These are phyloP conservation scores for Lampris incognitus DNA, from an alignment of 2,113 vertebrate genomes.

Conservation along the genomic window DNA sequence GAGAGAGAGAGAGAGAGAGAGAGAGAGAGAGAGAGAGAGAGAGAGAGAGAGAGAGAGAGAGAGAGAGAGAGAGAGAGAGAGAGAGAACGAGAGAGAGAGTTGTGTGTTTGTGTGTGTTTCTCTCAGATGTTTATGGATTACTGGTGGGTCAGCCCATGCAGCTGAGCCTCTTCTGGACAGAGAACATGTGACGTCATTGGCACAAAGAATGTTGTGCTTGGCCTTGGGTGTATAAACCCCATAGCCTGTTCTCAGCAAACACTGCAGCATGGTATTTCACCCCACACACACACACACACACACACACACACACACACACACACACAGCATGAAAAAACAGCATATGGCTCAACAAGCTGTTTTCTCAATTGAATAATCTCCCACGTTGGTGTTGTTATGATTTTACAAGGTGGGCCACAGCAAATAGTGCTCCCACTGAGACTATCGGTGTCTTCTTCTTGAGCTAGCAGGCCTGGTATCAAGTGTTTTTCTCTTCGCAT, in stretches of 20 bases:
- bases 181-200: slow-evolving; percentile 27
- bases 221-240: slow-evolving; percentile 36
- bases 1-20: no score
- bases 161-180: slow-evolving; percentile 45
- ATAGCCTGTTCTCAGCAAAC: background rate
- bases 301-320: slow-evolving; percentile 8
- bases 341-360: slow-evolving; percentile 12
- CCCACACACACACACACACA: slow-evolving; percentile 23
- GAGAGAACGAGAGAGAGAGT: background rate
- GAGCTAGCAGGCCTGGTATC: slow-evolving; percentile 29
- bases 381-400: slow-evolving; percentile 20
- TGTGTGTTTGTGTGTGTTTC: slow-evolving; percentile 25
- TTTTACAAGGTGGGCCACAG: slow-evolving; percentile 2
- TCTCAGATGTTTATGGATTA: slow-evolving; percentile 61
- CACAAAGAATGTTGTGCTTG: slow-evolving; percentile 42
- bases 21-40: no score
- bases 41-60: no score
- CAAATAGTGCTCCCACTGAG: slow-evolving; percentile 27
- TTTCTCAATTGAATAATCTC: slow-evolving; percentile 5
- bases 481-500: slow-evolving; percentile 18
- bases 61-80: no score
- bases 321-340: slow-evolving; percentile 22
- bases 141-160: slow-evolving; percentile 41
- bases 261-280: slow-evolving; percentile 14
- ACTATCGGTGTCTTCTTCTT: background rate